Percentiles rank a stretch among this genome's conserved stretches.
phyloP scores from a whole-genome alignment of 1,140 invertebrate genomes.

The Caligus rogercresseyi region DNA sequence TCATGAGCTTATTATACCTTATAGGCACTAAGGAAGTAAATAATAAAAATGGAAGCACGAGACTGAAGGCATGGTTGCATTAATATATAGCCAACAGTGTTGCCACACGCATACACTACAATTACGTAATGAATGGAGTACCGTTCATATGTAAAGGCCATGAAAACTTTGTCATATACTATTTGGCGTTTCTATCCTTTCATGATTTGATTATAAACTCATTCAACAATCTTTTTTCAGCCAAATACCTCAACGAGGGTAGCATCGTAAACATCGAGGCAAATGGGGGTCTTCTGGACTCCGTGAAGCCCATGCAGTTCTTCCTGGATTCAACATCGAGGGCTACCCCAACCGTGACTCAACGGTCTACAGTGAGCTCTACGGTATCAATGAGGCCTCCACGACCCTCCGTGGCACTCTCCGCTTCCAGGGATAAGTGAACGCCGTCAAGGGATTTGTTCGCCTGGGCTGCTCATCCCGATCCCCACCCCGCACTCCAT shows the following conservation, averaged over 20 bases:
- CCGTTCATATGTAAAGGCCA: no score
- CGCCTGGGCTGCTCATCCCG: constrained; percentile 66
- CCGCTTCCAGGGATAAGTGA: constrained; percentile 71
- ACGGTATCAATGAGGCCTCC: constrained; percentile 63
- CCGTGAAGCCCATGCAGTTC: constrained; percentile 56
- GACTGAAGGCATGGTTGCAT: no score
- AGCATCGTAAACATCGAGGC: constrained; percentile 71
- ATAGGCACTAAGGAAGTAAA: no score
- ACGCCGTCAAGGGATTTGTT: constrained; percentile 66
- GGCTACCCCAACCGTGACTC: constrained; percentile 81
- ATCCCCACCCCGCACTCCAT: constrained; percentile 69
- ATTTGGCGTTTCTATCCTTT: not conserved
- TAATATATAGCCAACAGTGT: no score
- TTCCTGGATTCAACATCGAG: constrained; percentile 87
- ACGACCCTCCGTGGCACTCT: constrained; percentile 82
- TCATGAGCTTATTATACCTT: no score
- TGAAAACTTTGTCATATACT: no score
- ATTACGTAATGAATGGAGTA: no score
- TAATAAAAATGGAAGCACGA: no score
- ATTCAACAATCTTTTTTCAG: no score
- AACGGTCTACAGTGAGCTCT: constrained; percentile 64
- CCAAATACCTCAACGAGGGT: constrained; percentile 44
- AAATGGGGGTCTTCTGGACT: constrained; percentile 72
- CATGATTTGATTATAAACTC: no score
- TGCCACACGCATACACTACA: no score